Percentiles rank a stretch among this genome's conserved stretches.
Evolutionary conservation across 2,797 vertebrate genomes (phyloP).

Genomic region (Decapterus maruadsi): DNA sequence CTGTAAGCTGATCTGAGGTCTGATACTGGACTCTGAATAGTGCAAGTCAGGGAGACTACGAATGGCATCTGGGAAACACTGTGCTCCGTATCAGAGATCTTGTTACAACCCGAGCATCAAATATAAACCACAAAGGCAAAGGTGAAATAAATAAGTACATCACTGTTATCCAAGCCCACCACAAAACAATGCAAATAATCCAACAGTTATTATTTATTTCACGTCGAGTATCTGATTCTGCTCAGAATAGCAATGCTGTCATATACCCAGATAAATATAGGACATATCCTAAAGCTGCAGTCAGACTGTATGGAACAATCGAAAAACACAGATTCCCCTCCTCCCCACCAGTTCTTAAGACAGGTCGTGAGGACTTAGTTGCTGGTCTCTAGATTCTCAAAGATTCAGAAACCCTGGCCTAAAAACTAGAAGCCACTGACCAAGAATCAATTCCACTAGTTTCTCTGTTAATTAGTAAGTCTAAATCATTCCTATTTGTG

Average conservation of each 20-base stretch:
- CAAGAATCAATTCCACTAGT: too few relatives aligned
- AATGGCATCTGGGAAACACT: conserved; percentile 35
- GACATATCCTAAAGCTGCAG: not conserved
- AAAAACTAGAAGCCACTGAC: too few relatives aligned
- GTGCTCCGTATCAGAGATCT: conserved; percentile 10
- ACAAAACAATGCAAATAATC: not conserved
- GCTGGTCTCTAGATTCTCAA: not conserved
- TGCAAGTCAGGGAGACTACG: not conserved
- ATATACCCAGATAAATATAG: too few relatives aligned
- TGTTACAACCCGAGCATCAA: conserved; percentile 10
- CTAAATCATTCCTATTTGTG: too few relatives aligned
- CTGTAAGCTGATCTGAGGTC: conserved; percentile 26
- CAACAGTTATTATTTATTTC: not conserved
- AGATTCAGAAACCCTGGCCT: not conserved
- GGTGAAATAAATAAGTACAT: not conserved
- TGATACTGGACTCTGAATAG: not conserved
- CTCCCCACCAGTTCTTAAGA: too few relatives aligned
- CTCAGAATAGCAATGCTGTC: not conserved
- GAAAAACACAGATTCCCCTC: too few relatives aligned
- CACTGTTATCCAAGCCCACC: not conserved
- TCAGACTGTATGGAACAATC: too few relatives aligned
- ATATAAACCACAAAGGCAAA: conserved; percentile 23
- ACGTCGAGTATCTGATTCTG: not conserved
- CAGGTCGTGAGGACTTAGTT: too few relatives aligned
- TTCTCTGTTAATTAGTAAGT: too few relatives aligned